These are phyloP conservation scores for Nothocercus nigrocapillus DNA, from an alignment of 2,113 vertebrate genomes.

Conservation along the genomic window DNA sequence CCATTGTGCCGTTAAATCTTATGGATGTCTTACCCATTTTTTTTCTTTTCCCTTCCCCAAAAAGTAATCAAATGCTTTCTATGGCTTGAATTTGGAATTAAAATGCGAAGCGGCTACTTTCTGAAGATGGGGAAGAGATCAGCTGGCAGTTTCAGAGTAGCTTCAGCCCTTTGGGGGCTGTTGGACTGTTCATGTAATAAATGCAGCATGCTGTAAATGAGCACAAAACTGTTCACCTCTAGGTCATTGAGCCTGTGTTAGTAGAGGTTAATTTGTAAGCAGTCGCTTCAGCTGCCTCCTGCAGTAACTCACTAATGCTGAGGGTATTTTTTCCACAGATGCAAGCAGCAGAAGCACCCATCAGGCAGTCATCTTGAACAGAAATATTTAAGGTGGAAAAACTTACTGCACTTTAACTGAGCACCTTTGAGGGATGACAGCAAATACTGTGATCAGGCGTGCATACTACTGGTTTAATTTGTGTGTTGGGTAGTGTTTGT, in stretches of 20 bases:
- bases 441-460: background rate
- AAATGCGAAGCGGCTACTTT: slow-evolving; percentile 23
- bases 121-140: background rate
- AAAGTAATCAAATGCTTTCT: slow-evolving; percentile 35
- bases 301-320: background rate
- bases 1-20: slow-evolving; percentile 69
- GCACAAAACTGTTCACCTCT: background rate
- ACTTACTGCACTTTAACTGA: background rate
- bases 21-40: slow-evolving; percentile 49
- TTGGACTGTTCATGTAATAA: background rate
- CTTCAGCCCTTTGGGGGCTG: background rate
- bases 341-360: slow-evolving; percentile 14
- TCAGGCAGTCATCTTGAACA: background rate
- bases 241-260: slow-evolving; percentile 1
- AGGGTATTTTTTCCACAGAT: slow-evolving; percentile 1
- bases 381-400: background rate
- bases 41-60: background rate
- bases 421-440: background rate
- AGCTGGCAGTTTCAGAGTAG: background rate
- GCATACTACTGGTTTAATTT: background rate
- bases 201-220: background rate
- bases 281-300: background rate
- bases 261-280: background rate
- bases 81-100: slow-evolving; percentile 43
- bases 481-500: no score